Evolutionary conservation across 2,797 vertebrate genomes (phyloP), one percentile per base, ranked within the genome.

Genomic region (Neosilurus hyrtlii): DNA sequence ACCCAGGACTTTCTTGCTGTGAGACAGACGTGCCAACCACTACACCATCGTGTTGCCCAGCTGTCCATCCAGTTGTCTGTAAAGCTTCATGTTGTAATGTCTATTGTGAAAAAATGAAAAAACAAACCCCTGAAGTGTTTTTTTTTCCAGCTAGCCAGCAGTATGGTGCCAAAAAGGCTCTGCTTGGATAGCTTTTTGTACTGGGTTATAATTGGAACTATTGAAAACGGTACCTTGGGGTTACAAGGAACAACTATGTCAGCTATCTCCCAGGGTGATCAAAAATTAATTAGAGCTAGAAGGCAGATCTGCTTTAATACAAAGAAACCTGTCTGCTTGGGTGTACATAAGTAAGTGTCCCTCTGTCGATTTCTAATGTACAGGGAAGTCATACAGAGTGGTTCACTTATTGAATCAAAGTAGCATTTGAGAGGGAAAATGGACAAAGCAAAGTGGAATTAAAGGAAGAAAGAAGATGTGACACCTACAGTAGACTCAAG

Each of bases 291-390:
- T 62, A 4, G 12, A 62, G 61, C 57, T 16, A 62, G 35, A 77
- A 62, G 61, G 57, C 7, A 37, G 3, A 61, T 14, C n/a, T 22
- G 18, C 30, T 67, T 61, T 12, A 76, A 76, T 49, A 62, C 1
- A 30, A 65, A 24, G 9, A 65, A 15, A 5, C 51, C 30, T 79
- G 37, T 51, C 37, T 52, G 22, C 37, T 12, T 52, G 37, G 62
- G 22, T 62, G 75, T 78, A 59, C 35, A 4, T n/a, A 77, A 77
- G 75, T 63, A 66, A 66, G 30, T 66, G 49, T 24, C 49, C 74
- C 62, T 30, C 49, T 54, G 62, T 22, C 49, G 26, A 65, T 66
- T 66, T 20, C 0, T 57, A 74, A 37, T 54, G 18, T 59, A 12
- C 20, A 2, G 37, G 56, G 35, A 61, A 62, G 76, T 66, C 62